phyloP scores from a whole-genome alignment of 2,797 vertebrate genomes.

The Syngnathus rostellatus region DNA sequence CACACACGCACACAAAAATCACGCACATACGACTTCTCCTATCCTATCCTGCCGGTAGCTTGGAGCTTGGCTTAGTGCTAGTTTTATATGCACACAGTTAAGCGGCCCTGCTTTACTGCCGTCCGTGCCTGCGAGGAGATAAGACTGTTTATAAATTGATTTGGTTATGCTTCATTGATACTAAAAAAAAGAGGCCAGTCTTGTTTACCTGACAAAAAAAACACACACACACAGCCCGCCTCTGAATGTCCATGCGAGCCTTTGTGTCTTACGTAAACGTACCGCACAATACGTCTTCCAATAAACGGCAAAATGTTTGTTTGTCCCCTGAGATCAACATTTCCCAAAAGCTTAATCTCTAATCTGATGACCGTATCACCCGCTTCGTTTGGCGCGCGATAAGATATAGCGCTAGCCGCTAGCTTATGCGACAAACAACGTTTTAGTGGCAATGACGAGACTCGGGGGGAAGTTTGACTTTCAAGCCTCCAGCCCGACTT shows the following conservation, averaged over 20 bases:
- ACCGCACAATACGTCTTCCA: background rate
- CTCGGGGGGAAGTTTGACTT: background rate
- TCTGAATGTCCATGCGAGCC: constrained; percentile 5
- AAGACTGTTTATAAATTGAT: constrained; percentile 73
- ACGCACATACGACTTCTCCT: background rate
- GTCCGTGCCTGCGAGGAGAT: constrained; percentile 56
- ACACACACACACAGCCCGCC: constrained; percentile 3
- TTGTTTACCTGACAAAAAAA: constrained; percentile 61
- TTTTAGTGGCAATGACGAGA: constrained; percentile 4
- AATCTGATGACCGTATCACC: constrained; percentile 43
- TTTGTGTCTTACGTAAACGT: background rate
- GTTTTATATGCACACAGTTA: constrained; percentile 63
- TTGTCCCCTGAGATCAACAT: constrained; percentile 52
- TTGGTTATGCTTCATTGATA: constrained; percentile 70
- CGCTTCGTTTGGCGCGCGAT: constrained; percentile 29
- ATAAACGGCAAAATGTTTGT: constrained; percentile 30
- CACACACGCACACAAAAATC: background rate
- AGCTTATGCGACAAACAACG: too few species aligned
- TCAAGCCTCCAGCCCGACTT: constrained; percentile 27
- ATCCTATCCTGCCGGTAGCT: constrained; percentile 16
- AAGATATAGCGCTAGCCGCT: constrained; percentile 10
- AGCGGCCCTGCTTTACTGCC: constrained; percentile 49
- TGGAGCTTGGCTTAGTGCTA: constrained; percentile 42
- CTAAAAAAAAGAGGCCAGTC: constrained; percentile 56
- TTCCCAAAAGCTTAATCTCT: constrained; percentile 34